These are phyloP conservation scores for Ispidina lecontei DNA, from an alignment of 2,797 vertebrate species.

Conservation along the genomic window DNA sequence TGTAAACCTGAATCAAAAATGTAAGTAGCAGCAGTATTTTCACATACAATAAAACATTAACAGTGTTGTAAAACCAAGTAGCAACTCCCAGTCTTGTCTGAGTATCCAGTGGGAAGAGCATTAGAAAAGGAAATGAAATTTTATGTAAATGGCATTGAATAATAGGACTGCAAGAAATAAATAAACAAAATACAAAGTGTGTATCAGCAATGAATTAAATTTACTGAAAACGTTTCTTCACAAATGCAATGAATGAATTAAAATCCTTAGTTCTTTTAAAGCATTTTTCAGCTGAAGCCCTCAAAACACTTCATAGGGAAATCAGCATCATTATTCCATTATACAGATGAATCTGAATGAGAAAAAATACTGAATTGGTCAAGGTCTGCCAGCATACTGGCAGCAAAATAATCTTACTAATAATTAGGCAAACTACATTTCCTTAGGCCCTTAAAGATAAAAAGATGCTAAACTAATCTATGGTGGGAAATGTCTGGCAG, in stretches of 20 bases:
- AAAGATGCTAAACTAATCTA: not conserved
- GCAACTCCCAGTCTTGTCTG: not conserved
- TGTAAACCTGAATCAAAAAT: not conserved
- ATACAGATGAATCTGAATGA: not conserved
- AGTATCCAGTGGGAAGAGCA: not conserved
- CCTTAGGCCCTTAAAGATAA: not conserved
- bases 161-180: not conserved
- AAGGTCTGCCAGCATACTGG: not conserved
- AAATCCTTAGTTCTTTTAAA: not conserved
- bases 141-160: not conserved
- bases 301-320: not conserved
- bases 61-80: not conserved
- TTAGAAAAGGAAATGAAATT: not conserved
- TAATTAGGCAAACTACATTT: not conserved
- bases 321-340: not conserved
- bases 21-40: not conserved
- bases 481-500: not conserved
- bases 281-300: not conserved
- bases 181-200: not conserved
- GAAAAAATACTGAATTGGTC: not conserved
- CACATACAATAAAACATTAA: not conserved
- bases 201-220: not conserved
- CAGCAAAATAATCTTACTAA: not conserved
- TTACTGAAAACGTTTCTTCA: not conserved
- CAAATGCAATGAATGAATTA: not conserved